A percentile compares a stretch with the other conserved stretches of the same genome.
phyloP scores from a whole-genome alignment of 1,140 invertebrate species.

The Solenopsis fugax region DNA sequence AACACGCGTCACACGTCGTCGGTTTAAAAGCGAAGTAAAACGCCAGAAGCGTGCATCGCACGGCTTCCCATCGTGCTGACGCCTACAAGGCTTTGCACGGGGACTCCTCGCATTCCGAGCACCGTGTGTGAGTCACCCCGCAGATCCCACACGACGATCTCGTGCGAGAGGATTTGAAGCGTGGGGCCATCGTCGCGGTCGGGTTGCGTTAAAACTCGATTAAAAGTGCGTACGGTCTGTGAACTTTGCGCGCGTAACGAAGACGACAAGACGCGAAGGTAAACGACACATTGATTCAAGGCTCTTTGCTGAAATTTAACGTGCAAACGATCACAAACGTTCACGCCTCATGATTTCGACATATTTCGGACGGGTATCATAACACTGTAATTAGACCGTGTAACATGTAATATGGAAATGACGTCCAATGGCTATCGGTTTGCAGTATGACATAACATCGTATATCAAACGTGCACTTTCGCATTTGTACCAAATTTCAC shows the following conservation, averaged over 20 bases:
- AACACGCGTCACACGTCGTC: conserved; percentile 38
- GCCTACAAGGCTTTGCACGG: neutral
- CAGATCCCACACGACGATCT: conserved; percentile 46
- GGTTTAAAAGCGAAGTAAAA: conserved; percentile 40
- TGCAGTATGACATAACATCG: neutral
- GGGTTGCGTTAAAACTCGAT: neutral
- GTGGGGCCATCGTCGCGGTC: neutral
- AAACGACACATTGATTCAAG: conserved; percentile 12
- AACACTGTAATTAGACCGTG: conserved; percentile 4
- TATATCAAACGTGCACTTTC: conserved; percentile 8
- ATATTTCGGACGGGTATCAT: conserved; percentile 6
- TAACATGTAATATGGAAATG: conserved; percentile 28
- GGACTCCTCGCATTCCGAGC: neutral
- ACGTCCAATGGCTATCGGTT: conserved; percentile 1
- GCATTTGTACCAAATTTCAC: neutral
- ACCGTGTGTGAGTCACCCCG: conserved; percentile 26
- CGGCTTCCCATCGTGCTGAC: conserved; percentile 8
- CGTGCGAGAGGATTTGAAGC: neutral
- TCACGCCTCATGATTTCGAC: neutral
- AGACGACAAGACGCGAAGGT: neutral
- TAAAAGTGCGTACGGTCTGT: conserved; percentile 15
- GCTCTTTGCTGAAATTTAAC: neutral
- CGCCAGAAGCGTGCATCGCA: conserved; percentile 4
- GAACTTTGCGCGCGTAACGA: neutral
- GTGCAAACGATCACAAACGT: neutral